Evolutionary conservation across 35 echinoderm and acorn worm genomes (phyloP).

Genomic region (Heliocidaris tuberculata): DNA sequence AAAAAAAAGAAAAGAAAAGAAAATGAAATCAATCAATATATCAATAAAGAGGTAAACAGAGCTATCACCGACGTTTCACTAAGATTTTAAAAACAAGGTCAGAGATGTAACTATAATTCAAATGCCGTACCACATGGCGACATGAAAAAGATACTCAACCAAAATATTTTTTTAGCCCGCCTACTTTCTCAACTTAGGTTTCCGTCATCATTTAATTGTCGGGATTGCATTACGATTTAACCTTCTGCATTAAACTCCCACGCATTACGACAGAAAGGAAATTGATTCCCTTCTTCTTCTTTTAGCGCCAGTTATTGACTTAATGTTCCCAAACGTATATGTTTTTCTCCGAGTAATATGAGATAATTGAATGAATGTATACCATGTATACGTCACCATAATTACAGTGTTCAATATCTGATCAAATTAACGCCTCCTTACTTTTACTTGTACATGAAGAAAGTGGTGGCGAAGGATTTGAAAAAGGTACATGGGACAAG

Average conservation of each 20-base stretch:
- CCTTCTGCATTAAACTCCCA: background rate
- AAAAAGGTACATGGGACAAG: no score
- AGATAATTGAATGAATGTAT: background rate
- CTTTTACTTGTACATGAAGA: background rate
- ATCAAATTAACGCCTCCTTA: background rate
- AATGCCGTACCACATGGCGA: background rate
- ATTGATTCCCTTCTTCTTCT: background rate
- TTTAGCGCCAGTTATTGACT: background rate
- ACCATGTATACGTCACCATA: background rate
- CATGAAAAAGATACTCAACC: background rate
- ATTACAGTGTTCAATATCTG: background rate
- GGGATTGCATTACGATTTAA: constrained; percentile 1
- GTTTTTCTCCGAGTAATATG: background rate
- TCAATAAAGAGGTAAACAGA: no score
- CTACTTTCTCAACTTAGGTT: constrained; percentile 2
- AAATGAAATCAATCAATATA: no score
- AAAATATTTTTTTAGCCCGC: background rate
- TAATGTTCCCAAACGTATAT: background rate
- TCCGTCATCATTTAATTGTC: constrained; percentile 11
- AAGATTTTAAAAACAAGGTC: no score
- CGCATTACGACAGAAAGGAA: background rate
- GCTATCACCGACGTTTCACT: no score
- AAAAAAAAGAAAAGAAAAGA: no score
- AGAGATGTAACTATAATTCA: background rate
- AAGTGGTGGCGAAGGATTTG: no score